These are phyloP conservation scores for Lytechinus variegatus DNA, from an alignment of 35 echinoderm and acorn worm species.

Conservation along the genomic window DNA sequence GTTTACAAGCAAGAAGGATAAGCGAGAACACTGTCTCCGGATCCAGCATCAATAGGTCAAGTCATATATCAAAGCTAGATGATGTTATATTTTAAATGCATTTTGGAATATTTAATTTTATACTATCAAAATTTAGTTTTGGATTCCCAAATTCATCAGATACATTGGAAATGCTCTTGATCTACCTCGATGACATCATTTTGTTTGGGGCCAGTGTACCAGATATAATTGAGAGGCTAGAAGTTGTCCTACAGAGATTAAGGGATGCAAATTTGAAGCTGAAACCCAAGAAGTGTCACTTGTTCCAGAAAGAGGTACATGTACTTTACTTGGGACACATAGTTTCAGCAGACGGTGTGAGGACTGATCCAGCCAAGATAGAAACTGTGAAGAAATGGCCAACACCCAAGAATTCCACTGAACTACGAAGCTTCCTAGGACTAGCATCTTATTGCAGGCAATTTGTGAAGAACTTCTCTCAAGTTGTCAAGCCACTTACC, in stretches of 20 bases:
- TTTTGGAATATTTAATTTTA: too few species aligned
- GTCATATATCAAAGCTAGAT: too few species aligned
- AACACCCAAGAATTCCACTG: conserved; percentile 61
- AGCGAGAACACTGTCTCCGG: too few species aligned
- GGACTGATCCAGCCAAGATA: conserved; percentile 60
- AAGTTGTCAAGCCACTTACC: not conserved
- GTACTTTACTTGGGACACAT: conserved; percentile 63
- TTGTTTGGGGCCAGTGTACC: conserved; percentile 39
- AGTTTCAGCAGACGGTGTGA: conserved; percentile 54
- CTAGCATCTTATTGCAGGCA: conserved; percentile 62
- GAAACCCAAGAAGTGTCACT: conserved; percentile 54
- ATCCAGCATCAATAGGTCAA: too few species aligned
- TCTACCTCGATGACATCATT: conserved; percentile 78
- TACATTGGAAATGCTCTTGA: conserved; percentile 62
- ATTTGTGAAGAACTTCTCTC: conserved; percentile 30
- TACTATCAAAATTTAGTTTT: too few species aligned
- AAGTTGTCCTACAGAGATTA: conserved; percentile 45
- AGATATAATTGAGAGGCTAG: conserved; percentile 49
- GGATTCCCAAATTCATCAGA: too few species aligned
- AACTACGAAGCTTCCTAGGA: conserved; percentile 62
- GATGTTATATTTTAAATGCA: too few species aligned
- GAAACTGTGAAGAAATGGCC: conserved; percentile 53
- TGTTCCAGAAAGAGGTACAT: conserved; percentile 51
- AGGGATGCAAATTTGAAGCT: conserved; percentile 44
- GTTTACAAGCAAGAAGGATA: too few species aligned